Percentiles rank a stretch among this genome's conserved stretches.
These are phyloP conservation scores for Cecidostiba fungosa DNA, from an alignment of 2,888 invertebrate genomes.

Conservation along the genomic window DNA sequence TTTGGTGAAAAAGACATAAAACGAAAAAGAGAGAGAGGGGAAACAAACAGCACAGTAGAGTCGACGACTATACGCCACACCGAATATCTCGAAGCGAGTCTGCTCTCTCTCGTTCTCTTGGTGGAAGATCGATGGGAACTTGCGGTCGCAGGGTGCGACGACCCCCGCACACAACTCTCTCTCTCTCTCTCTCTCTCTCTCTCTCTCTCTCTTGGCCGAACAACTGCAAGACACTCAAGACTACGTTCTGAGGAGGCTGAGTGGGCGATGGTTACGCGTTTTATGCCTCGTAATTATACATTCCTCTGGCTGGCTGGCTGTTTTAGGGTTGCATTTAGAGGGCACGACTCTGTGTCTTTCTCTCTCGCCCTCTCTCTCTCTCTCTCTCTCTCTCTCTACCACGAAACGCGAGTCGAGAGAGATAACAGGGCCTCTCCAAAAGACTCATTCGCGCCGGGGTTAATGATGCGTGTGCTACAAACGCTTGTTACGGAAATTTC, in stretches of 20 bases:
- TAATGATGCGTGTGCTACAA: conserved; percentile 41
- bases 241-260: conserved; percentile 54
- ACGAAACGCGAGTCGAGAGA: conserved; percentile 29
- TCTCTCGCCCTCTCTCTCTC: conserved; percentile 29
- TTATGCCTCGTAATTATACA: conserved; percentile 80
- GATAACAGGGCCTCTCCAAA: background rate
- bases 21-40: conserved; percentile 29
- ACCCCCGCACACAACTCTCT: conserved; percentile 67
- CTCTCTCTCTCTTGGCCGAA: conserved; percentile 41
- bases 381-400: background rate
- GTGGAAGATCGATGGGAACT: conserved; percentile 77
- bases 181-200: too few relatives aligned
- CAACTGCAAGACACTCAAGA: conserved; percentile 24
- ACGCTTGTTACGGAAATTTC: conserved; percentile 48
- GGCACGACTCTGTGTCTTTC: conserved; percentile 30
- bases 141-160: conserved; percentile 75
- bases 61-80: conserved; percentile 47
- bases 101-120: background rate
- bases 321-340: conserved; percentile 58
- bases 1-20: conserved; percentile 60
- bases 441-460: conserved; percentile 18
- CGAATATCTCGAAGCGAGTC: conserved; percentile 66
- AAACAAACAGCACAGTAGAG: conserved; percentile 16
- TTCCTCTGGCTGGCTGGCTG: conserved; percentile 69
- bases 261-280: conserved; percentile 77